Percentiles rank a stretch among this genome's conserved stretches.
Conservation (phyloP, 2,888 invertebrate genomes). For the Chymomyza procnemis region DNA sequence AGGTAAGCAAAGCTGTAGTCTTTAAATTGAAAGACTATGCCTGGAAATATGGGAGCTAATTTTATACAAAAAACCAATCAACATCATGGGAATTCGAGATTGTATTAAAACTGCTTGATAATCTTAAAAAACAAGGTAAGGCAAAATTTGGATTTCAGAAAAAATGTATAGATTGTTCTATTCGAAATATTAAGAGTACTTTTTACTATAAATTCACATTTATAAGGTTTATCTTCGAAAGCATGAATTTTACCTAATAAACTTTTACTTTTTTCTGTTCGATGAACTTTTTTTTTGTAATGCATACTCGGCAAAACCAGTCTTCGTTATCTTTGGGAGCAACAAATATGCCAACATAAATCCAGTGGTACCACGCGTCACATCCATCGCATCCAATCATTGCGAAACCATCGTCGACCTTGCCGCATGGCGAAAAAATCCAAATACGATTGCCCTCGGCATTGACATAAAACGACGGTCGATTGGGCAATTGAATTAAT, state of each 20-base stretch:
- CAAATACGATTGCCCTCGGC: constrained; percentile 93
- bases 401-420: constrained; percentile 96
- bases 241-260: too few species aligned
- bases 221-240: not conserved
- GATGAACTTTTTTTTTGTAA: constrained; percentile 83
- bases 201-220: not conserved
- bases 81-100: too few species aligned
- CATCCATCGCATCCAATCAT: constrained; percentile 99
- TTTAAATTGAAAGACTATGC: too few species aligned
- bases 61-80: too few species aligned
- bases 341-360: constrained; percentile 91
- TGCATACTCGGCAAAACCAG: constrained; percentile 95
- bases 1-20: too few species aligned
- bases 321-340: constrained; percentile 91
- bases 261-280: constrained; percentile 69
- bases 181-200: too few species aligned
- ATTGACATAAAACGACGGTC: constrained; percentile 80
- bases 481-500: constrained; percentile 54
- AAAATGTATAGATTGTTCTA: too few species aligned
- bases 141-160: too few species aligned
- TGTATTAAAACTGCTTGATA: too few species aligned
- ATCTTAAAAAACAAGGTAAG: too few species aligned
- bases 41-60: too few species aligned
- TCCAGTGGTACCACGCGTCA: constrained; percentile 97
- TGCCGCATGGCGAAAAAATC: constrained; percentile 97